Percentiles rank a stretch among this genome's conserved stretches.
Evolutionary conservation across 1,140 invertebrate genomes (phyloP).

Genomic region (Habropoda laboriosa): DNA sequence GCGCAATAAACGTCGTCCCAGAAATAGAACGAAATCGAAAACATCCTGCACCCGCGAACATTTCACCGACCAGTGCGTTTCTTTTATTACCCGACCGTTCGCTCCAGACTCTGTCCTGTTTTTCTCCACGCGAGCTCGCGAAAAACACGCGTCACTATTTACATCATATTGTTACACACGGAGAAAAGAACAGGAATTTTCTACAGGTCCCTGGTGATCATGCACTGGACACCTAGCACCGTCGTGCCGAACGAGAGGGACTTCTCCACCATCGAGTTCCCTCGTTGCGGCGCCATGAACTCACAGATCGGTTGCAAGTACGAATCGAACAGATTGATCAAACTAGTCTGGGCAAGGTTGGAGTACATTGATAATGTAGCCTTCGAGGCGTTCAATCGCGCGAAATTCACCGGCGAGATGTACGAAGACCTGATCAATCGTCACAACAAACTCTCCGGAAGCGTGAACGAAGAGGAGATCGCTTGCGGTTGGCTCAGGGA

Average conservation of each 20-base stretch:
- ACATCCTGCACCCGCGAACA: background rate
- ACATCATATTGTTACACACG: background rate
- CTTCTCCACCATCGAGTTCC: constrained; percentile 82
- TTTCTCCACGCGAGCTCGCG: background rate
- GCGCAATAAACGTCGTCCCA: background rate
- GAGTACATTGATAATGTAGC: constrained; percentile 81
- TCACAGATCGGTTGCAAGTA: constrained; percentile 83
- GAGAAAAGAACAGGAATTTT: background rate
- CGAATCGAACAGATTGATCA: constrained; percentile 85
- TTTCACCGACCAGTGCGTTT: background rate
- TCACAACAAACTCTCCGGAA: constrained; percentile 70
- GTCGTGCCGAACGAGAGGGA: constrained; percentile 82
- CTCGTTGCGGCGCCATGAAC: constrained; percentile 81
- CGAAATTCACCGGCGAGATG: constrained; percentile 82
- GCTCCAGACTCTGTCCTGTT: background rate
- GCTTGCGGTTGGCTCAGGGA: constrained; percentile 88
- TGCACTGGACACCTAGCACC: constrained; percentile 87
- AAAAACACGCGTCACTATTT: background rate
- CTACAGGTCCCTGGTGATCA: constrained; percentile 83
- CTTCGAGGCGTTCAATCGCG: constrained; percentile 83
- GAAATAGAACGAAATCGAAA: constrained; percentile 3
- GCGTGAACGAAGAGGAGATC: constrained; percentile 77
- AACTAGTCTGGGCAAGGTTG: constrained; percentile 85
- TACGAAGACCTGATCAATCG: constrained; percentile 83
- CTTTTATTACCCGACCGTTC: constrained; percentile 20